A percentile compares a stretch with the other conserved stretches of the same genome.
phyloP scores from a whole-genome alignment of 1,140 invertebrate species.

The Coptotermes formosanus region DNA sequence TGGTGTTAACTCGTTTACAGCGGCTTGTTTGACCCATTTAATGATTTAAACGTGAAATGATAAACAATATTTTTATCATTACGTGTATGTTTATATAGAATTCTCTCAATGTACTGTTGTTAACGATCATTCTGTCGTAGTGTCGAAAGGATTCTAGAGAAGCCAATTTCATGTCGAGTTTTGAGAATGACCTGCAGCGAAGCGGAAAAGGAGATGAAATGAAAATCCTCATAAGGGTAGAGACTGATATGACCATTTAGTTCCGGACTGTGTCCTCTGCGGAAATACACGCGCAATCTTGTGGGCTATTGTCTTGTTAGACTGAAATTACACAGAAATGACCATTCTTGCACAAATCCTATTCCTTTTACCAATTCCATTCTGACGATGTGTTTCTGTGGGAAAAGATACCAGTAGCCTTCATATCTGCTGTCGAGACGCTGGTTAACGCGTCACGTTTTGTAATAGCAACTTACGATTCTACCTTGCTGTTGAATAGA shows the following conservation, averaged over 20 bases:
- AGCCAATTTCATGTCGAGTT: neutral
- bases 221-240: neutral
- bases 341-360: neutral
- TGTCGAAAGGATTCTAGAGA: neutral
- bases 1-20: neutral
- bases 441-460: neutral
- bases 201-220: neutral
- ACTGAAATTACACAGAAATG: slow-evolving; percentile 9
- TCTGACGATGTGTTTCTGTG: neutral
- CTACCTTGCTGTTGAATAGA: neutral
- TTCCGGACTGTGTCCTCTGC: neutral
- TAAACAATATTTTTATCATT: neutral
- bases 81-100: neutral
- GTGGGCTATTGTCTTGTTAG: neutral
- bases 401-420: no score
- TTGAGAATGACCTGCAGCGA: slow-evolving; percentile 1
- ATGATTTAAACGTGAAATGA: neutral
- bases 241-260: slow-evolving; percentile 19
- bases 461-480: neutral
- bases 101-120: neutral
- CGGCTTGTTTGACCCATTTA: neutral
- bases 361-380: neutral
- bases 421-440: neutral
- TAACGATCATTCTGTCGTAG: neutral
- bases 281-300: neutral